Conservation (phyloP, 2,113 vertebrate genomes). For the Pelvicachromis taeniatus region DNA sequence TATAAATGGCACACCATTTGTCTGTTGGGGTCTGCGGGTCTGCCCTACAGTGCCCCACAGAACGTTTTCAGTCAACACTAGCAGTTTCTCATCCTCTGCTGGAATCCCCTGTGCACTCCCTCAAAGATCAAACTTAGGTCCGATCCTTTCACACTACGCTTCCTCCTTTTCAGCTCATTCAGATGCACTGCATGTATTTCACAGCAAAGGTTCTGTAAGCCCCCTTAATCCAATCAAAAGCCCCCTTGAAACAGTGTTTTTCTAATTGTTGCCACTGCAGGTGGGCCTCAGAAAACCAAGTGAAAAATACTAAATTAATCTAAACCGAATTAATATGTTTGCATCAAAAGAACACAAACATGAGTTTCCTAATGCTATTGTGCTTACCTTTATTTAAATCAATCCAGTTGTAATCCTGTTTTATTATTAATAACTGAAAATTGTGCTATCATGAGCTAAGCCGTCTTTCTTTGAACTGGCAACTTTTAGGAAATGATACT, state of each 20-base stretch:
- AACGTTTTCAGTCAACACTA: neutral
- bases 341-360: neutral
- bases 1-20: neutral
- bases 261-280: neutral
- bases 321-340: neutral
- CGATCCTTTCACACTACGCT: neutral
- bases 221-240: neutral
- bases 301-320: neutral
- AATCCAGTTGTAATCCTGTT: rapidly evolving
- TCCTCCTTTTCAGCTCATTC: neutral
- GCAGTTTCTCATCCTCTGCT: neutral
- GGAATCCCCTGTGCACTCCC: neutral
- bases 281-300: neutral
- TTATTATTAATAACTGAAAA: neutral
- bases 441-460: neutral
- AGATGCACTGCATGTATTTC: neutral
- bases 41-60: neutral
- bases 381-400: neutral
- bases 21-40: neutral
- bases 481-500: neutral
- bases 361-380: neutral
- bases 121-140: neutral
- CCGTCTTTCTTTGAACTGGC: neutral
- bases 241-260: neutral
- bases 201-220: neutral